Conservation (phyloP, 1,140 invertebrate species). For the Zelostemma sp. region DNA sequence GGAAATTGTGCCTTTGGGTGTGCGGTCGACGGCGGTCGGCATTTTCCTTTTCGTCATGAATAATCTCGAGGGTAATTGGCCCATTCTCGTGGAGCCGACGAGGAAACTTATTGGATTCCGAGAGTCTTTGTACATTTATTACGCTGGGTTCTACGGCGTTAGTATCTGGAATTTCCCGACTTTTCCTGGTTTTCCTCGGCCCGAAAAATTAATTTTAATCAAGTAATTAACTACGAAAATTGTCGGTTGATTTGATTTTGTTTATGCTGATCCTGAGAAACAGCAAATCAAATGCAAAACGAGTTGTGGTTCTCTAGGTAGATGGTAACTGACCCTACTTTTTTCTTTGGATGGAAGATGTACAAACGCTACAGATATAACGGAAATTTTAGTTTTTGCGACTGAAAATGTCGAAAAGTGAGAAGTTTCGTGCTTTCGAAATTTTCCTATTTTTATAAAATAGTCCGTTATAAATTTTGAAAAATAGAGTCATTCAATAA, state of each 20-base stretch:
- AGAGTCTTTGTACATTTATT: conserved; percentile 86
- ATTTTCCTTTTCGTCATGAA: conserved; percentile 93
- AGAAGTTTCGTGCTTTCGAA: too few species aligned
- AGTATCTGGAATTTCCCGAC: too few species aligned
- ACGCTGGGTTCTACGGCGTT: conserved; percentile 86
- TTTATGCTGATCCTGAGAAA: conserved; percentile 78
- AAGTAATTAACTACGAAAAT: too few species aligned
- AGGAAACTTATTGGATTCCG: conserved; percentile 84
- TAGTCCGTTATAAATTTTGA: too few species aligned
- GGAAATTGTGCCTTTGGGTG: conserved; percentile 83
- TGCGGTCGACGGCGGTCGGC: conserved; percentile 86
- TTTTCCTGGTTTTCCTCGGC: too few species aligned
- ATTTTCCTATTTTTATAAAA: too few species aligned
- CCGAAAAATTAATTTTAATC: too few species aligned
- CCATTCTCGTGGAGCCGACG: conserved; percentile 88
- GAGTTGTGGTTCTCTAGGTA: conserved; percentile 75
- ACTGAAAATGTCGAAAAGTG: too few species aligned
- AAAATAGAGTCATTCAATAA: too few species aligned
- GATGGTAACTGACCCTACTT: conserved; percentile 58
- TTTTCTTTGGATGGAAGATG: too few species aligned
- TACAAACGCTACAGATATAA: too few species aligned
- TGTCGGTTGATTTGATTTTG: conserved; percentile 84
- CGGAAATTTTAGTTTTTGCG: too few species aligned
- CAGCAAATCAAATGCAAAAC: conserved; percentile 89
- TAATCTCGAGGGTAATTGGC: conserved; percentile 92